These are phyloP conservation scores for Gorsachius goisagi DNA, from an alignment of 2,113 vertebrate species.

Conservation along the genomic window DNA sequence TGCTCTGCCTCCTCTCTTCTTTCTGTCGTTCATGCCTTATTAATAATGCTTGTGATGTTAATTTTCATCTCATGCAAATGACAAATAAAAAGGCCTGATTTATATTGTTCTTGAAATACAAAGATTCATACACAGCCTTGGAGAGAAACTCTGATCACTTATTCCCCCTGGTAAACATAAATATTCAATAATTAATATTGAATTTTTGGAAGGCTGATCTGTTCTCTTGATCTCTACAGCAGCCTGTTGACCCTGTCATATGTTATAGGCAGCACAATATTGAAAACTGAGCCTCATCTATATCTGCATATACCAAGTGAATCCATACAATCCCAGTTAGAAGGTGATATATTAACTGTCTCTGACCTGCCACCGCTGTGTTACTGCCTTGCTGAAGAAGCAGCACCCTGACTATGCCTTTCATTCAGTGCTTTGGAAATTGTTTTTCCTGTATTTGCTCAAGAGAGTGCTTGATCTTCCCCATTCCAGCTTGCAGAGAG, in stretches of 20 bases:
- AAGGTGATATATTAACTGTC: background rate
- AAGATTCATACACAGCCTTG: slow-evolving; percentile 19
- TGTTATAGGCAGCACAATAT: background rate
- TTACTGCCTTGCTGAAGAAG: background rate
- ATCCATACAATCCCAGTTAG: background rate
- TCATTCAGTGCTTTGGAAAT: background rate
- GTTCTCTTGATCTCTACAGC: slow-evolving; percentile 48
- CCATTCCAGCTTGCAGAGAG: background rate
- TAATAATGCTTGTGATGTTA: slow-evolving; percentile 67
- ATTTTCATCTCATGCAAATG: slow-evolving; percentile 51
- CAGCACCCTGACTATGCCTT: background rate
- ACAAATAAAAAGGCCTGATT: slow-evolving; percentile 57
- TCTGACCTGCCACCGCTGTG: background rate
- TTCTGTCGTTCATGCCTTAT: slow-evolving; percentile 51
- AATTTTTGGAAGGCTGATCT: slow-evolving; percentile 34
- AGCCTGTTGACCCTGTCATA: slow-evolving; percentile 28
- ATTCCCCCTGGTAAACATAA: slow-evolving; percentile 34
- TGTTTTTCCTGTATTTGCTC: background rate
- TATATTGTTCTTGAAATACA: slow-evolving; percentile 64
- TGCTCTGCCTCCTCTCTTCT: slow-evolving; percentile 25
- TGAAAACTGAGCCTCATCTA: background rate
- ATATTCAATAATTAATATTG: slow-evolving; percentile 67
- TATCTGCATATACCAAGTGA: background rate
- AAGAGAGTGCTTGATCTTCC: background rate
- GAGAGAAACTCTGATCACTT: slow-evolving; percentile 48